phyloP scores from a whole-genome alignment of 2,113 vertebrate species.

The Apeltes quadracus region DNA sequence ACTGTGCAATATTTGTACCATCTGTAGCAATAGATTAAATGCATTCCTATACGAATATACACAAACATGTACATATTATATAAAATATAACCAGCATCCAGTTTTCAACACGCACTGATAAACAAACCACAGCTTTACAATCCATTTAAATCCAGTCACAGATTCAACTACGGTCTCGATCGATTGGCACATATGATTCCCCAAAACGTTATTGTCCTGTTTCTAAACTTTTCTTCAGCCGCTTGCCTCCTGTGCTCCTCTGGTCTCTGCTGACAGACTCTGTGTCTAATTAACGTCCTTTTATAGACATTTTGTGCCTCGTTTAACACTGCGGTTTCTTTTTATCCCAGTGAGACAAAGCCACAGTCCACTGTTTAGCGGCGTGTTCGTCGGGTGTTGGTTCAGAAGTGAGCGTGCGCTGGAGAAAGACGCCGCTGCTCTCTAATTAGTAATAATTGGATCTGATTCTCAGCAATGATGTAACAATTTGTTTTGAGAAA shows the following conservation, averaged over 20 bases:
- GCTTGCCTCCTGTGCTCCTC: constrained; percentile 13
- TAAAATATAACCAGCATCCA: constrained; percentile 32
- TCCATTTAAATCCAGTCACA: not conserved
- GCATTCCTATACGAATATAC: constrained; percentile 40
- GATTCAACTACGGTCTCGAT: not conserved
- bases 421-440: constrained; percentile 1
- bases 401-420: constrained; percentile 13
- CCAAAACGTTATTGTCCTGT: not conserved
- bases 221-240: not conserved
- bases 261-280: not conserved
- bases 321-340: constrained; percentile 37
- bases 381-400: constrained; percentile 51
- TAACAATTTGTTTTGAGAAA: constrained; percentile 39
- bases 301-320: constrained; percentile 28
- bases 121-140: constrained; percentile 59
- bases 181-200: not conserved
- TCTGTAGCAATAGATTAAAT: constrained; percentile 62
- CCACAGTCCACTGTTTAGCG: constrained; percentile 15
- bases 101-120: constrained; percentile 42
- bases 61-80: constrained; percentile 58
- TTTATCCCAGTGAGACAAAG: constrained; percentile 16
- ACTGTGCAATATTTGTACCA: constrained; percentile 58
- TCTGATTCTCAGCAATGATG: constrained; percentile 38
- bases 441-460: constrained; percentile 56
- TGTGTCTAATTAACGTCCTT: constrained; percentile 54